Evolutionary conservation across 64 coral and sea anemone species (phyloP).

Genomic region (Porites australiensis): DNA sequence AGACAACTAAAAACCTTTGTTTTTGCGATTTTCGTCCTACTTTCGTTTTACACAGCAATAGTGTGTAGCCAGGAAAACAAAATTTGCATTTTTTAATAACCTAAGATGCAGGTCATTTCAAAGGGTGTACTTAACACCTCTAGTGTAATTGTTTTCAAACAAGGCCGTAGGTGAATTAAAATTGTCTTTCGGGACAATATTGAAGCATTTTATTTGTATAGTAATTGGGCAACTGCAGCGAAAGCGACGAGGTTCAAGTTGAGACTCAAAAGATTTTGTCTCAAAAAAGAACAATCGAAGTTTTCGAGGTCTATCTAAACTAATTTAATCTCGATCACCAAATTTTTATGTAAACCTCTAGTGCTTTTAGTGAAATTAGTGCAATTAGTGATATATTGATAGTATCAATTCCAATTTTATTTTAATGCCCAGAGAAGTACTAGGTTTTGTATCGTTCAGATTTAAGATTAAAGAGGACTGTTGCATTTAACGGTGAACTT

Average conservation of each 20-base stretch:
- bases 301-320: too few species aligned
- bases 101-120: background rate
- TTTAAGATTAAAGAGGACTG: too few species aligned
- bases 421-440: background rate
- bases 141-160: background rate
- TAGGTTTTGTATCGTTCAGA: background rate
- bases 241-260: background rate
- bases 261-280: background rate
- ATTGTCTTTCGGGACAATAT: background rate
- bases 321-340: too few species aligned
- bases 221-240: background rate
- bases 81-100: conserved; percentile 31
- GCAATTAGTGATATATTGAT: background rate
- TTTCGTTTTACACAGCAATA: background rate
- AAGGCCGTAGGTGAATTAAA: background rate
- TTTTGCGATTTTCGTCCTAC: background rate
- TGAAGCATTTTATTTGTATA: background rate
- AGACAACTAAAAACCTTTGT: background rate
- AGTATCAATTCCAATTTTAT: background rate
- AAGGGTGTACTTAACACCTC: conserved; percentile 10
- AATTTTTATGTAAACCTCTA: too few species aligned
- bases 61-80: background rate
- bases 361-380: background rate
- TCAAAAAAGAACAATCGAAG: background rate
- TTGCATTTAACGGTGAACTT: too few species aligned